Base-by-base conservation (phyloP, 2,797 vertebrate species). In the Fistularia commersonii region DNA sequence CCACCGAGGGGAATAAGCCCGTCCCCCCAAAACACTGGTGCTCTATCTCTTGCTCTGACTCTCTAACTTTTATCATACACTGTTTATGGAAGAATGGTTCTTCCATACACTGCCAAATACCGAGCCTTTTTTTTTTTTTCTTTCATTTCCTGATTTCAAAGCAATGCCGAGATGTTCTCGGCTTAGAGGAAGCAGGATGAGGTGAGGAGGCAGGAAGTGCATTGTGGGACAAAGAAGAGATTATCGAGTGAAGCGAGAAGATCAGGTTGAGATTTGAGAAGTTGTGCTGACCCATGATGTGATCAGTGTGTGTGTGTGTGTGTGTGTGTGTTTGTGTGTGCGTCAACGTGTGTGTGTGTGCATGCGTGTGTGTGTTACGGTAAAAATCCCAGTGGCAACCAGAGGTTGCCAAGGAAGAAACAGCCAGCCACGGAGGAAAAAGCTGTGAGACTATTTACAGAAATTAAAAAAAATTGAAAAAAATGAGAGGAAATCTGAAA, bases 131-230 rank as follows among this genome's bases (percentile, higher is more conserved):
- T 53, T 72, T 81, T 85, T 84, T 88, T 72, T 53, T 72, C 82
- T 85, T 84, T 88, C 83, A 82, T 84, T 86, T 88, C 86, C 83
- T 76, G 76, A 81, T 82, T 84, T 86, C 79, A 82, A 82, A 87
- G 82, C 69, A 49, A 58, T 67, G 62, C 76, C 68, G 77, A 84
- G 82, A 84, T 82, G 84, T 86, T 85, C 77, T 81, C 79, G 38
- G 83, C 79, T 87, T 74, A 79, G 69, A 77, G 74, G 67, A 76
- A 87, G 79, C 72, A 73, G 80, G 80, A 79, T 77, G 81, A 80
- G 77, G 76, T 67, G 76, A 81, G 79, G 75, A 80, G 71, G 72
- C 77, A 83, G 80, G 79, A 85, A 79, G 79, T 66, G 80, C 64
- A 79, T 62, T 74, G 73, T 67, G 64, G 78, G 75, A 85, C 74